Base-by-base conservation (phyloP, 2,888 invertebrate genomes). In the Megalurothrips usitatus region DNA sequence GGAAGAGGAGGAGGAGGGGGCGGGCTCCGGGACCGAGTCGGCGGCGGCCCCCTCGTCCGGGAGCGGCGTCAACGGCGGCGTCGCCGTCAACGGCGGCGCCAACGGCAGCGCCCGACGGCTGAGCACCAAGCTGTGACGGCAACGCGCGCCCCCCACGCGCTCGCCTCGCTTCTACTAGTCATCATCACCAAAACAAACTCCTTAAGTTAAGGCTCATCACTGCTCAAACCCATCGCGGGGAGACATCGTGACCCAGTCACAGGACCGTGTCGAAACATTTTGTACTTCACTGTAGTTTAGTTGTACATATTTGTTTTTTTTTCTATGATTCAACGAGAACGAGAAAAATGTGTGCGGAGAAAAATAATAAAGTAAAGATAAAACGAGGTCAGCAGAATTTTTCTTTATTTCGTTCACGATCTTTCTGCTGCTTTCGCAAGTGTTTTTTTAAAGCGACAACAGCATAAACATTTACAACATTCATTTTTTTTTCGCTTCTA, bases 1-100 rank as follows among this genome's bases (percentile, higher is more conserved):
- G 68, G 68, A n/a, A 23, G 63, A 63, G 63, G 68, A 75, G 68
- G 68, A 75, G 26, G 68, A 75, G 68, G 58, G n/a, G 58, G 58
- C 0, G n/a, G 58, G 58, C 58, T 17, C 58, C 58, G 58, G n/a
- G 58, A 14, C 17, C 34, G 34, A 43, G 58, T 58, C 52, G 52
- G 12, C 17, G 9, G 12, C 52, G 52, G 3, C 14, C 14, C 52
- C 52, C 14, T 52, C 52, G 49, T 9, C 12, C 52, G 52, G 52
- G 14, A 43, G 52, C 52, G 52, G 52, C 52, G 52, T 12, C 14
- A 17, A 6, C 58, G 2, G 12, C 17, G 58, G 52, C 52, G 8
- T 17, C 52, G 52, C 52, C 52, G 9, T 6, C 68, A 75, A 23
- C 68, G 68, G 23, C 26, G 23, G 12, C 12, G 12, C 9, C 68